Base-by-base conservation (phyloP, 2,888 invertebrate species). In the Boloria euphrosyne region DNA sequence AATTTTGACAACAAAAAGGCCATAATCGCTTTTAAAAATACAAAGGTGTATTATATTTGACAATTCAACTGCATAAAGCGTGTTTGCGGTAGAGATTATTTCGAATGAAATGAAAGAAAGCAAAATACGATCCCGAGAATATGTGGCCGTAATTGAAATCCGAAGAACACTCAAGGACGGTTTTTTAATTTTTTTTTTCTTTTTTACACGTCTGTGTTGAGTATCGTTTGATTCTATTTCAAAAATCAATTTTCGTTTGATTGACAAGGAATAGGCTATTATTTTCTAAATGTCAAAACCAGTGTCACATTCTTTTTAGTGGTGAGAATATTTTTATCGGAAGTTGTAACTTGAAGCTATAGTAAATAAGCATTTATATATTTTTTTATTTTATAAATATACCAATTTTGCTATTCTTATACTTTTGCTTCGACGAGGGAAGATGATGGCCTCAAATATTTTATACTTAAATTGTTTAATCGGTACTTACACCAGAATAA, bases 11-110 rank as follows among this genome's bases (percentile, higher is more conserved):
- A 90, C 92, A 91, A 91, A 92, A 91, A 91, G 90, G 85, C 86
- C 82, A 85, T 91, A 92, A 92, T 92, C 92, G 92, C 91, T 91
- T 92, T 90, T 86, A 78, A 83, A 81, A 79, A 73, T 80, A 90
- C 90, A 92, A 91, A 82, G 82, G 75, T 73, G 87, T 81, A 89
- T 91, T 91, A 89, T 92, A 88, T 90, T 88, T 92, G 89, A 87
- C 90, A 89, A 90, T 89, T 89, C 90, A 86, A 87, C 89, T 90
- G 90, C 85, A 86, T 83, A 83, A 83, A 71, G 81, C 83, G 84
- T 92, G 92, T 91, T 92, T 92, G 92, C 87, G 90, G 91, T 91
- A 82, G 82, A 87, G 92, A 92, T 92, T 92, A 91, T 91, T 92
- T 91, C 89, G 92, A 90, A 82, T 90, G 90, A 80, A 91, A 87